These are phyloP conservation scores for Rhinolophus ferrumequinum DNA, from an alignment of 2,113 vertebrate genomes.

Conservation along the genomic window DNA sequence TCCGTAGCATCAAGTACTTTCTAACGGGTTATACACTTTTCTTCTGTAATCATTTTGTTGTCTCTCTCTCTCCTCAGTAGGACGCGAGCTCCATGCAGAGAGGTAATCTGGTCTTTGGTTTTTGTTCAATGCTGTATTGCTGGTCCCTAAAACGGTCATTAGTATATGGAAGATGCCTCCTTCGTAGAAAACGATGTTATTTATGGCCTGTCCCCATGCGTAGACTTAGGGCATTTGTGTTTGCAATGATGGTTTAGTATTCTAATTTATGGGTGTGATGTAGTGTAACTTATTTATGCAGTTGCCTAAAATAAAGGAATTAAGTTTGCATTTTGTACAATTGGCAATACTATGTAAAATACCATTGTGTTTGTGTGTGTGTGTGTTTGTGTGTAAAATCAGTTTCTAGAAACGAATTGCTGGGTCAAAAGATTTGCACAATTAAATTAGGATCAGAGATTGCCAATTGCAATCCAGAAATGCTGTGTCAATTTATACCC, in stretches of 20 bases:
- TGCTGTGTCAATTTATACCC: rapidly evolving
- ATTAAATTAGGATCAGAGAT: background rate
- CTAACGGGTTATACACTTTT: background rate
- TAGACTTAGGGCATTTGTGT: background rate
- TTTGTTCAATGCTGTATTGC: background rate
- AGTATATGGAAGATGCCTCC: too few relatives aligned
- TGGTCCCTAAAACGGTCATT: too few relatives aligned
- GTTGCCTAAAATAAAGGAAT: background rate
- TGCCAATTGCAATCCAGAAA: background rate
- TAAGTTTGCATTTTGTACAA: background rate
- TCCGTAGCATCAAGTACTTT: background rate
- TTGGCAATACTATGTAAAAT: background rate
- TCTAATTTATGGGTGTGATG: too few relatives aligned
- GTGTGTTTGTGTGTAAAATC: background rate
- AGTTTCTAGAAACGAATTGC: background rate
- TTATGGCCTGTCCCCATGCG: too few relatives aligned
- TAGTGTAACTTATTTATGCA: background rate
- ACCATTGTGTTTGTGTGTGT: too few relatives aligned
- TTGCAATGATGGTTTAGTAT: background rate
- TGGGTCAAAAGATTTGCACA: background rate
- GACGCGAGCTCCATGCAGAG: background rate
- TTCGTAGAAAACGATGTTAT: too few relatives aligned
- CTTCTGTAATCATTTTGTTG: too few relatives aligned
- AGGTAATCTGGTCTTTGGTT: background rate
- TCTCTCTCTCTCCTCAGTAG: too few relatives aligned